Percentiles rank a stretch among this genome's conserved stretches.
These are phyloP conservation scores for Gorsachius magnificus DNA, from an alignment of 2,797 vertebrate species.

Conservation along the genomic window DNA sequence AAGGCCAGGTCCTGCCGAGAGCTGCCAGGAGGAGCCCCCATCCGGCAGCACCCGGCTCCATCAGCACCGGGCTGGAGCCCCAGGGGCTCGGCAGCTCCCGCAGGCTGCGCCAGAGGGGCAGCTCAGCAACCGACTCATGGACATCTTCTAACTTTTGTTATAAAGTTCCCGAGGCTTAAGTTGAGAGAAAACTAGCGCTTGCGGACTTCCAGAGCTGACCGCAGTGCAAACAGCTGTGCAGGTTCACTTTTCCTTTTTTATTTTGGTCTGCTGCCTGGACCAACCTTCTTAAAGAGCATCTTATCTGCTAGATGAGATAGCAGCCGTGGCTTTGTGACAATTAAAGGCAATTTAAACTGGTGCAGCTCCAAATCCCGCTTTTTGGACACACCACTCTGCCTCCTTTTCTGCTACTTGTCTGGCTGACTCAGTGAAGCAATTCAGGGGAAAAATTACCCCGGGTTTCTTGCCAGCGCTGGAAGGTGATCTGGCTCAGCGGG, in stretches of 20 bases:
- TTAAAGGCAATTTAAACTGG: background rate
- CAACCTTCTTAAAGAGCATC: background rate
- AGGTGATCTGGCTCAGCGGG: background rate
- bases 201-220: background rate
- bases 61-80: accelerated
- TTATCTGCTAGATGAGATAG: background rate
- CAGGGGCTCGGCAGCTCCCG: background rate
- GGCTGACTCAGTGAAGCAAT: background rate
- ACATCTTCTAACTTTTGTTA: background rate
- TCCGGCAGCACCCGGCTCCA: background rate
- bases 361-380: background rate
- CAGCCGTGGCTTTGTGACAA: background rate
- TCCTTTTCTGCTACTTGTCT: background rate
- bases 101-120: background rate
- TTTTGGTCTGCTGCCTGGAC: background rate
- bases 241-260: background rate
- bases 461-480: background rate
- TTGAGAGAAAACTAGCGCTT: background rate
- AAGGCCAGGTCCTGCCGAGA: accelerated
- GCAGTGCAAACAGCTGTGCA: background rate
- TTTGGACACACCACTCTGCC: background rate
- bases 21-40: background rate
- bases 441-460: background rate
- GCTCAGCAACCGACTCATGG: background rate
- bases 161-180: background rate